Evolutionary conservation across 2,113 vertebrate species (phyloP).

Genomic region (Rallus limicola): DNA sequence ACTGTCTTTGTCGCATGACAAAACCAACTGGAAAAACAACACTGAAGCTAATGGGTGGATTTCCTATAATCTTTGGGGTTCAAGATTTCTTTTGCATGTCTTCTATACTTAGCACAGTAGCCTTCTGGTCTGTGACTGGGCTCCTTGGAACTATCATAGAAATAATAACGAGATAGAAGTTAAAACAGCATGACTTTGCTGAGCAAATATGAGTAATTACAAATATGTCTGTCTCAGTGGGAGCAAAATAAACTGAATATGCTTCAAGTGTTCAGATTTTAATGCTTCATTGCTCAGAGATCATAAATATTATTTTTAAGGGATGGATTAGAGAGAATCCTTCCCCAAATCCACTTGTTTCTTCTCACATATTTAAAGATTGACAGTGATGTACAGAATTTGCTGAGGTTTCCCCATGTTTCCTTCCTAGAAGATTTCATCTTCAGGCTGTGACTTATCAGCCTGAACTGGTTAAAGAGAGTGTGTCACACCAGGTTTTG

Average conservation of each 20-base stretch:
- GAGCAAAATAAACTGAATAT: background rate
- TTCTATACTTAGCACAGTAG: background rate
- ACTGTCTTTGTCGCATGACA: background rate
- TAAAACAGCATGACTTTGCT: background rate
- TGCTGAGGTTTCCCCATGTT: background rate
- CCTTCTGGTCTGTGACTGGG: background rate
- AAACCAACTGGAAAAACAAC: background rate
- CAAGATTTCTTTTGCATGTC: background rate
- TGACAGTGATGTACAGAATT: background rate
- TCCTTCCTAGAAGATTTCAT: background rate
- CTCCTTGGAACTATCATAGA: background rate
- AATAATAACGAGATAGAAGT: conserved; percentile 4
- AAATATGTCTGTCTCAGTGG: background rate
- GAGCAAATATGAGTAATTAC: conserved; percentile 7
- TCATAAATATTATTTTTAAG: background rate
- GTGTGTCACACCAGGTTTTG: background rate
- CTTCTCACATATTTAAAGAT: background rate
- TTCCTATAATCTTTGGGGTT: background rate
- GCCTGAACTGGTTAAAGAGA: background rate
- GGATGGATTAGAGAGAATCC: background rate
- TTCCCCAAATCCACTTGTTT: background rate
- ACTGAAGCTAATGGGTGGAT: background rate
- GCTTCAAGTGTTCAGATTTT: background rate
- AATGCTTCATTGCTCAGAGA: background rate
- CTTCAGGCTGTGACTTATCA: background rate